These are phyloP conservation scores for Litocranius walleri DNA, from an alignment of 2,113 vertebrate species.

Conservation along the genomic window DNA sequence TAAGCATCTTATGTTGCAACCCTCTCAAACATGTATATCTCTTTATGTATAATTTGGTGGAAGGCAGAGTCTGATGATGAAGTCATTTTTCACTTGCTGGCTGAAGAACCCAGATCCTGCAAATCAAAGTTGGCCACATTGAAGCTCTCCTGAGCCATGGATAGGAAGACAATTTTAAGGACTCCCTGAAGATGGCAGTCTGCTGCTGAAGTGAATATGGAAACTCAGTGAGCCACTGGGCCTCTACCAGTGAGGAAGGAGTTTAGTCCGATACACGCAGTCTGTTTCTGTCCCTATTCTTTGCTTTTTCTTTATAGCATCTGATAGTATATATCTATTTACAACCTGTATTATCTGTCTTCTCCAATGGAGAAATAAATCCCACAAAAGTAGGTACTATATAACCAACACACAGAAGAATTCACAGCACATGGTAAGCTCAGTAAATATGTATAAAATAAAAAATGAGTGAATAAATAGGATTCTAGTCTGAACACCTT, in stretches of 20 bases:
- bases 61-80: background rate
- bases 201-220: background rate
- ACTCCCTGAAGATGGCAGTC: background rate
- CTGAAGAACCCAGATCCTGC: background rate
- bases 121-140: background rate
- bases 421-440: background rate
- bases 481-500: background rate
- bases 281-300: slow-evolving; percentile 21
- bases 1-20: background rate
- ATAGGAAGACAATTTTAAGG: background rate
- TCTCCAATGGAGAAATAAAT: slow-evolving; percentile 12
- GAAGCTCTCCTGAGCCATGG: background rate
- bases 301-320: background rate
- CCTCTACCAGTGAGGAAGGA: background rate
- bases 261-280: background rate
- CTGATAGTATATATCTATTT: slow-evolving; percentile 1
- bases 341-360: background rate
- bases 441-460: slow-evolving; percentile 7
- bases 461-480: background rate
- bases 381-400: slow-evolving; percentile 9
- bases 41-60: background rate
- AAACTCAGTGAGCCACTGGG: background rate
- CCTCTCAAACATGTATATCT: background rate
- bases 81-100: background rate
- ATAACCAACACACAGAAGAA: background rate